phyloP scores from a whole-genome alignment of 2,113 vertebrate genomes.

The Silurus meridionalis region DNA sequence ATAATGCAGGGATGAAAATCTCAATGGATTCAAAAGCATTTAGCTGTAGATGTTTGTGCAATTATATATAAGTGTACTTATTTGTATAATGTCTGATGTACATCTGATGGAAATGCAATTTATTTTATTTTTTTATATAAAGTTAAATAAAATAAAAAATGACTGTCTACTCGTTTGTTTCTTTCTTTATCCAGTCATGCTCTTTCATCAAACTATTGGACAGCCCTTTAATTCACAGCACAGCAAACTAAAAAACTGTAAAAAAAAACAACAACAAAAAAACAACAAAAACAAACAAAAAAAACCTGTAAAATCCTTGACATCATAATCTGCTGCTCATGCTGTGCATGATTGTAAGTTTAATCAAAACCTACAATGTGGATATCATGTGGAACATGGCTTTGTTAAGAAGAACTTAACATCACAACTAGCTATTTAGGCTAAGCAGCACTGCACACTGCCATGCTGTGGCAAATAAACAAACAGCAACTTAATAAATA shows the following conservation, averaged over 20 bases:
- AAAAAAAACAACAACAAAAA: too few species aligned
- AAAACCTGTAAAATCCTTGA: background rate
- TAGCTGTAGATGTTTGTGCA: too few species aligned
- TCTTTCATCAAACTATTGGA: background rate
- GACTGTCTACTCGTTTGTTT: background rate
- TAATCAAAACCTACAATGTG: background rate
- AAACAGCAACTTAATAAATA: background rate
- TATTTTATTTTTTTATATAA: too few species aligned
- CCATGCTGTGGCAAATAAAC: background rate
- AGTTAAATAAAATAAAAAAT: too few species aligned
- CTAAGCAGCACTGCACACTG: background rate
- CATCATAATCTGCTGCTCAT: background rate
- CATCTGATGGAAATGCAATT: too few species aligned
- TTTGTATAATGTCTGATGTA: too few species aligned
- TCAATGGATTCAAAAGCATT: too few species aligned
- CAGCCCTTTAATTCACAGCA: background rate
- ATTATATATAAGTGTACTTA: too few species aligned
- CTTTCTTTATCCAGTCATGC: background rate
- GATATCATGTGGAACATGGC: background rate
- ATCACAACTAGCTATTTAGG: background rate
- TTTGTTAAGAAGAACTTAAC: background rate
- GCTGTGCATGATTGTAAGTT: background rate
- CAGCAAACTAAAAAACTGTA: too few species aligned
- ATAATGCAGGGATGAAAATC: too few species aligned
- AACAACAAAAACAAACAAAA: background rate